A percentile compares a stretch with the other conserved stretches of the same genome.
These are phyloP conservation scores for zebrafish (Danio rerio) DNA, from an alignment of 2,113 vertebrate species.

Conservation along the genomic window DNA sequence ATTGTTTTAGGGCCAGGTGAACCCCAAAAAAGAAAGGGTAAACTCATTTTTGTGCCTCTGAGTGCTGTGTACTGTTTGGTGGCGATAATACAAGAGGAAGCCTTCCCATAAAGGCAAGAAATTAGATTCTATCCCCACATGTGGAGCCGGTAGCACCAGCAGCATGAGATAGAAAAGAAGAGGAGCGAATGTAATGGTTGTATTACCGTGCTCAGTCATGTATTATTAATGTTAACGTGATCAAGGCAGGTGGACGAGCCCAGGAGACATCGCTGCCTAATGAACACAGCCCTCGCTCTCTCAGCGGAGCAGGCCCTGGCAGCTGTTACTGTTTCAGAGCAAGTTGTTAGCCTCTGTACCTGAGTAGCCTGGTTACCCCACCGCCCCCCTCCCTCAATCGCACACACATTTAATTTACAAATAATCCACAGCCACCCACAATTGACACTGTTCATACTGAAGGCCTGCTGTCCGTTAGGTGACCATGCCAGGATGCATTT, in stretches of 20 bases:
- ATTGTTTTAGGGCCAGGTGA: conserved; percentile 78
- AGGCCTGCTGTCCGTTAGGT: conserved; percentile 60
- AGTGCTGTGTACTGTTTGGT: conserved; percentile 68
- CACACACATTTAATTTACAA: conserved; percentile 79
- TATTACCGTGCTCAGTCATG: conserved; percentile 78
- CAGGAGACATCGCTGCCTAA: conserved; percentile 78
- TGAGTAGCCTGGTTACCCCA: conserved; percentile 69
- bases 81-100: conserved; percentile 66
- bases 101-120: conserved; percentile 71
- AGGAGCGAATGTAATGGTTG: conserved; percentile 74
- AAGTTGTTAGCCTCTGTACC: conserved; percentile 73
- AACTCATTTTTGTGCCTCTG: conserved; percentile 74
- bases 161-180: conserved; percentile 49
- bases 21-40: conserved; percentile 75
- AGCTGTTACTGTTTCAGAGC: conserved; percentile 77
- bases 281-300: conserved; percentile 70
- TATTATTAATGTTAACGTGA: conserved; percentile 84
- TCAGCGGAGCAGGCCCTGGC: conserved; percentile 73
- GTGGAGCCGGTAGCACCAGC: conserved; percentile 65
- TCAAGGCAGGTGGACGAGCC: conserved; percentile 82
- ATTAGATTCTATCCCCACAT: conserved; percentile 68
- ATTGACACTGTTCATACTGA: conserved; percentile 74
- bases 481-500: conserved; percentile 64
- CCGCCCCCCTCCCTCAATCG: conserved; percentile 9
- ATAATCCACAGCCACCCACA: conserved; percentile 77